Conservation (phyloP, 1,140 invertebrate genomes). For the Tetramorium alpestre region DNA sequence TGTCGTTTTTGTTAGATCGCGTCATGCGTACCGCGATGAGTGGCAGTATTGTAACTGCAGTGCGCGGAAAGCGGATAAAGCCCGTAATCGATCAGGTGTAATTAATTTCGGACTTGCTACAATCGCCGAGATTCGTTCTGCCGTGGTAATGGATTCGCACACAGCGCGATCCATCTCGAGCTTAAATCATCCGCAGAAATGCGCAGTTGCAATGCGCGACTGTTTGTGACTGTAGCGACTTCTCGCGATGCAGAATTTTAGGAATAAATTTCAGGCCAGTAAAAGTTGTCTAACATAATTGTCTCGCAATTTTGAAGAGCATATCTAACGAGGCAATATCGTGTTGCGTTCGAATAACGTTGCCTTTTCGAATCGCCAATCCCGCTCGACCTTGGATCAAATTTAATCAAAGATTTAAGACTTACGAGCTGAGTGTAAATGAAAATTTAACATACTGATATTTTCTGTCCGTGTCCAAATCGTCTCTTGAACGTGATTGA, state of each 20-base stretch:
- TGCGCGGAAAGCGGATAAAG: neutral
- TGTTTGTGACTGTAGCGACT: neutral
- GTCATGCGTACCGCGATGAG: neutral
- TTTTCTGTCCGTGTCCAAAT: constrained; percentile 23
- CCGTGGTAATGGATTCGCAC: neutral
- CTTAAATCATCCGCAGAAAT: neutral
- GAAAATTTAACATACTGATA: constrained; percentile 1
- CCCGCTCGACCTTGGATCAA: neutral
- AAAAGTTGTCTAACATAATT: neutral
- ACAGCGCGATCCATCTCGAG: neutral
- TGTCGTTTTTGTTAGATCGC: constrained; percentile 1
- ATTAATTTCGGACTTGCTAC: constrained; percentile 9
- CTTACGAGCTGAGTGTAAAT: neutral
- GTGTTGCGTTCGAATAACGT: neutral
- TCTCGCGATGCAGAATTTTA: neutral
- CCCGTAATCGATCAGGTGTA: neutral
- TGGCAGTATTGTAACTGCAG: neutral
- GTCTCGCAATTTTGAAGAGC: neutral
- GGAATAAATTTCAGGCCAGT: constrained; percentile 22
- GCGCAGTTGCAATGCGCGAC: neutral
- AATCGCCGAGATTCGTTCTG: constrained; percentile 22
- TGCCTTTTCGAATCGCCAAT: constrained; percentile 1
- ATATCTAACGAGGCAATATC: too few relatives aligned
- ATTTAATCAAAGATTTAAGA: constrained; percentile 2
- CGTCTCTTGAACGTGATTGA: neutral